Base-by-base conservation (phyloP, 2,888 invertebrate genomes). In the Dicranocentrus wangi region DNA sequence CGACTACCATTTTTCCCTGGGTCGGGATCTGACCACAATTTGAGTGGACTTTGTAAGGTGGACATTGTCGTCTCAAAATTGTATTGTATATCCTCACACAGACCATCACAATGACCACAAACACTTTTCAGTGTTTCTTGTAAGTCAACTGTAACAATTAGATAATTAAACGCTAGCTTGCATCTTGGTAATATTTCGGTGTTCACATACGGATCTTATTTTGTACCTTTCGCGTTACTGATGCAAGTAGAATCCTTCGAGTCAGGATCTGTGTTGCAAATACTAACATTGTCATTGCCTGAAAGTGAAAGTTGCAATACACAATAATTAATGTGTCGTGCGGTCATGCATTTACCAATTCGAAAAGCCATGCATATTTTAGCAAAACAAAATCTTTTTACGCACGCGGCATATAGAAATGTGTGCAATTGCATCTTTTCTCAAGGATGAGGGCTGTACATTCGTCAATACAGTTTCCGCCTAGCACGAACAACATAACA, bases 401-500 rank as follows among this genome's bases (percentile, higher is more conserved):
- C 21, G 58, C 39, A 84, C 83, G 66, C 39, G 85, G 85, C 83
- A 85, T 82, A 51, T 82, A 85, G 27, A 81, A 85, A 3, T 53
- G 66, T 1, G 79, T 82, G 43, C 85, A 85, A 19, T 78, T 81
- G 58, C 85, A 85, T 25, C 58, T 58, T n/a, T 60, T 27, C 21
- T 28, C 27, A 5, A 82, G 7, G n/a, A 68, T 21, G 15, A 60
- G 15, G 10, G 72, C 71, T n/a, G 76, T 53, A 32, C 82, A 82
- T 47, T 80, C 80, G 2, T 82, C 82, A 2, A 77, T 60, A 17
- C 76, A 80, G 28, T 66, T 76, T 2, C 53, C 60, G 0, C 63
- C 63, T 55, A 15, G 2, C 65, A 32, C 7, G 1, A 19, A 5
- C 23, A n/a, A 53, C 79, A 21, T 61, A 53, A n/a, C 25, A 10